These are phyloP conservation scores for Mimachlamys varia DNA, from an alignment of 2,888 invertebrate genomes.

Conservation along the genomic window DNA sequence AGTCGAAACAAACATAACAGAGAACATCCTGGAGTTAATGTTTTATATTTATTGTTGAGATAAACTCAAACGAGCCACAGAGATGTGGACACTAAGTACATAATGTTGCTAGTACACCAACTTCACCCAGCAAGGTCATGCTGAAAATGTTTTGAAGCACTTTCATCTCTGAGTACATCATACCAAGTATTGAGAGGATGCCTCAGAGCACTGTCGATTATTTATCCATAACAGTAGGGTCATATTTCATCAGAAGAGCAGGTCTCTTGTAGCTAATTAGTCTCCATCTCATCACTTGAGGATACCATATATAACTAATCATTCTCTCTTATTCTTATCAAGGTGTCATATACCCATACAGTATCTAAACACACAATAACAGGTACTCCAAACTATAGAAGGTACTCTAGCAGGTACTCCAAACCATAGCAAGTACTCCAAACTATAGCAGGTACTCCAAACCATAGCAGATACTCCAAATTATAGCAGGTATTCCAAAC, in stretches of 20 bases:
- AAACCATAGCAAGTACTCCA: background rate
- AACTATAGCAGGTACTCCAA: background rate
- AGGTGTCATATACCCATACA: background rate
- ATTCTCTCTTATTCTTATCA: background rate
- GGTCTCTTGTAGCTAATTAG: background rate
- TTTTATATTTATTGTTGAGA: background rate
- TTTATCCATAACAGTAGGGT: background rate
- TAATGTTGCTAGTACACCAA: background rate
- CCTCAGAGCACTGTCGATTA: background rate
- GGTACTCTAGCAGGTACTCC: background rate
- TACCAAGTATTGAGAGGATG: background rate
- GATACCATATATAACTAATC: background rate
- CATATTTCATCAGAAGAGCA: background rate
- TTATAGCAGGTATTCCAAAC: background rate
- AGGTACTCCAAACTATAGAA: too few species aligned
- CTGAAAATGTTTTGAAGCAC: background rate
- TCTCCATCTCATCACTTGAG: background rate
- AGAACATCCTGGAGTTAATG: too few species aligned
- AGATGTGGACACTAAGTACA: background rate
- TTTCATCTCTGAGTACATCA: slow-evolving; percentile 1
- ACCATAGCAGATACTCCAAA: background rate
- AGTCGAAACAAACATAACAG: too few species aligned
- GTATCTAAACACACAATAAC: background rate
- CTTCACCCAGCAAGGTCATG: background rate
- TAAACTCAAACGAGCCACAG: background rate